These are phyloP conservation scores for Myotis davidii DNA, from an alignment of 2,113 vertebrate species.

Conservation along the genomic window DNA sequence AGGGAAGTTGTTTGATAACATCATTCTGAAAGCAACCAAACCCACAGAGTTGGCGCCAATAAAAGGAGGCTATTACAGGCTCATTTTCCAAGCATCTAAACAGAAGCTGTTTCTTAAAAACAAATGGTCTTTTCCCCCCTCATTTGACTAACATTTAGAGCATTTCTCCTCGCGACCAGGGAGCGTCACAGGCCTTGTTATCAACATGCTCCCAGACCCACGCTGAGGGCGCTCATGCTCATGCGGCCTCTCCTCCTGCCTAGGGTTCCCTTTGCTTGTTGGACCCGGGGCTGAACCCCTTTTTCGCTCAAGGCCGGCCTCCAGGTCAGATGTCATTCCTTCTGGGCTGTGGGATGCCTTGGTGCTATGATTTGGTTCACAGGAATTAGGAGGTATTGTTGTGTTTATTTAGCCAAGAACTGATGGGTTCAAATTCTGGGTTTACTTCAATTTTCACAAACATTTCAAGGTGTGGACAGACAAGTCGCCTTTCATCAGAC, in stretches of 20 bases:
- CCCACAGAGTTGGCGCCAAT: neutral
- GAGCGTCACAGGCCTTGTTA: neutral
- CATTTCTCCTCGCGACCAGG: neutral
- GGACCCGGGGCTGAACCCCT: neutral
- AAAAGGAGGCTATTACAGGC: neutral
- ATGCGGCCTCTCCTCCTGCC: neutral
- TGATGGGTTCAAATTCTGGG: neutral
- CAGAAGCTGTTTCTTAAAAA: slow-evolving; percentile 42
- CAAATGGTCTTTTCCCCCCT: neutral
- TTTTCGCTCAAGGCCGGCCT: neutral
- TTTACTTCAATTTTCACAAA: neutral
- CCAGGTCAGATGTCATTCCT: neutral
- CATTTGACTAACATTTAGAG: neutral
- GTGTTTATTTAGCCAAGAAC: neutral
- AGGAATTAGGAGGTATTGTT: neutral
- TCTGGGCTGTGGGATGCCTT: neutral
- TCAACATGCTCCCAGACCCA: neutral
- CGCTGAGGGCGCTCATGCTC: neutral
- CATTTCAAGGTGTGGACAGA: neutral
- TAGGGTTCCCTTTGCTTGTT: neutral
- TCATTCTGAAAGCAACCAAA: slow-evolving; percentile 19
- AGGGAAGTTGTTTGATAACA: neutral
- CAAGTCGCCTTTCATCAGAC: neutral
- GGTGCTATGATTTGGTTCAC: neutral
- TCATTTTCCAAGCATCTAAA: slow-evolving; percentile 31